Percentiles rank a stretch among this genome's conserved stretches.
Conservation (phyloP, 1,140 invertebrate genomes). For the Heliconius himera region DNA sequence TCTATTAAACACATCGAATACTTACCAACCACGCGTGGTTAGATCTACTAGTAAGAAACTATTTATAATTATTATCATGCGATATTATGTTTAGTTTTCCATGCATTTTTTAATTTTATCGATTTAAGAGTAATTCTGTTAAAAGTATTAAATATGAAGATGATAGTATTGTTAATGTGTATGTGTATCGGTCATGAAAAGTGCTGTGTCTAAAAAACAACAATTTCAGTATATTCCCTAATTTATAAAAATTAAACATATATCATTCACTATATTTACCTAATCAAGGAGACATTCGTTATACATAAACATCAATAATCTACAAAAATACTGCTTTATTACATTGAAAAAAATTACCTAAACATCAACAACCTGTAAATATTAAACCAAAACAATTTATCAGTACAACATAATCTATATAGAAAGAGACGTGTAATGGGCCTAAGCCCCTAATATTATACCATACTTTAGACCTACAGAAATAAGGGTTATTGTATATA, state of each 20-base stretch:
- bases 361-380: slow-evolving; percentile 79
- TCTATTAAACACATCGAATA: slow-evolving; percentile 52
- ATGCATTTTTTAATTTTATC: slow-evolving; percentile 40
- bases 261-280: slow-evolving; percentile 51
- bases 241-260: slow-evolving; percentile 42
- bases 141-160: slow-evolving; percentile 56
- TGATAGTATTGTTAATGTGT: slow-evolving; percentile 70
- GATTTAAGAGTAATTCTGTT: slow-evolving; percentile 39
- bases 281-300: slow-evolving; percentile 49
- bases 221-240: slow-evolving; percentile 44
- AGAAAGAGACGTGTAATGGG: slow-evolving; percentile 54
- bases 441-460: slow-evolving; percentile 53
- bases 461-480: slow-evolving; percentile 38
- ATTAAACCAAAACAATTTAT: slow-evolving; percentile 62
- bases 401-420: slow-evolving; percentile 61
- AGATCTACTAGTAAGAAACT: slow-evolving; percentile 37
- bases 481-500: slow-evolving; percentile 34
- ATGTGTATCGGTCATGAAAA: slow-evolving; percentile 59
- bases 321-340: slow-evolving; percentile 59
- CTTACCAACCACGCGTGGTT: slow-evolving; percentile 56
- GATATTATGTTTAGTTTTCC: slow-evolving; percentile 33
- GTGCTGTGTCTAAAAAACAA: slow-evolving; percentile 64
- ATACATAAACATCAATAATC: slow-evolving; percentile 46
- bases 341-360: slow-evolving; percentile 74
- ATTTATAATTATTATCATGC: slow-evolving; percentile 44